Percentiles rank a stretch among this genome's conserved stretches.
Evolutionary conservation across 2,888 invertebrate species (phyloP).

Genomic region (Drosophila hawaiiensis): DNA sequence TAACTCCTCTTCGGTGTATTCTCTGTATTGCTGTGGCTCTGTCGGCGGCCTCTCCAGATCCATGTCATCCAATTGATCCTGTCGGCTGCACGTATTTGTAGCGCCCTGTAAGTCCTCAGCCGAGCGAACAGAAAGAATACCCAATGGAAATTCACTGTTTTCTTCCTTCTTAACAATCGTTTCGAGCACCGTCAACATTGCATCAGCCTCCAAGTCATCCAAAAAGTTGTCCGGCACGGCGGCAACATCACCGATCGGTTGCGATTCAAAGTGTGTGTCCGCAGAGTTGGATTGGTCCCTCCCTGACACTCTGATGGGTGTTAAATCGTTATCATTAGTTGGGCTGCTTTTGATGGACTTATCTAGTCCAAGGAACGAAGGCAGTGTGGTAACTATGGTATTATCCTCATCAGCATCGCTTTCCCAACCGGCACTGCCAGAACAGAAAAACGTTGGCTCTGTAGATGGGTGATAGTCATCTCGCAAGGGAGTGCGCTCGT

Average conservation of each 20-base stretch:
- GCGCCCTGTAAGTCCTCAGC: slow-evolving; percentile 2
- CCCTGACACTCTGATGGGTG: slow-evolving; percentile 8
- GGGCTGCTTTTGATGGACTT: neutral
- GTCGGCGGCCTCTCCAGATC: neutral
- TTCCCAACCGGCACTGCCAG: slow-evolving; percentile 12
- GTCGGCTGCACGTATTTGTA: neutral
- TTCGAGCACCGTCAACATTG: too few relatives aligned
- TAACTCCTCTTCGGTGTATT: neutral
- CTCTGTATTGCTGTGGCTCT: neutral
- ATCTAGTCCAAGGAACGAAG: neutral
- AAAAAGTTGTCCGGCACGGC: neutral
- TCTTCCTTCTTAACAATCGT: slow-evolving; percentile 8
- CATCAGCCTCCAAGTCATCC: neutral
- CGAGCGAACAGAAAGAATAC: slow-evolving; percentile 8
- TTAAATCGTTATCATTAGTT: slow-evolving; percentile 2
- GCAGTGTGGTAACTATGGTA: neutral
- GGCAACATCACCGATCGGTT: neutral
- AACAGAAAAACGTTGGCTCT: neutral
- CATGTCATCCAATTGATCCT: slow-evolving; percentile 1
- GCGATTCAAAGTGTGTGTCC: neutral
- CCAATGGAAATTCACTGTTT: neutral
- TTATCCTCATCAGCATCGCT: slow-evolving; percentile 20
- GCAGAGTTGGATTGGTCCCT: neutral
- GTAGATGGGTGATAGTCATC: neutral
- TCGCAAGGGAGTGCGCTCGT: slow-evolving; percentile 22